Conservation (phyloP, 2,797 vertebrate genomes). For the Silurus aristotelis region DNA sequence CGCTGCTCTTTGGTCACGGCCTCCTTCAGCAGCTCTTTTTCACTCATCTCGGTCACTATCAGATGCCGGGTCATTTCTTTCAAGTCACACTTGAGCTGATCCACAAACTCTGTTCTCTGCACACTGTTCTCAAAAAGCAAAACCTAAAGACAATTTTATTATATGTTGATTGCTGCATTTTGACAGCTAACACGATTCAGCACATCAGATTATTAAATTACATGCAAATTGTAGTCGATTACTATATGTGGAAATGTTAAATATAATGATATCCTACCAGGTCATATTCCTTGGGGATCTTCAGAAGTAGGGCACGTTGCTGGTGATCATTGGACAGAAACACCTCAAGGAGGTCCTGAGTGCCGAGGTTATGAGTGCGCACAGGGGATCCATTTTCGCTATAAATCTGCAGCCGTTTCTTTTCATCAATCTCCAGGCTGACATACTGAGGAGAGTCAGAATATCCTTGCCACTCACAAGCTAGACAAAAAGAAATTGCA, state of each 20-base stretch:
- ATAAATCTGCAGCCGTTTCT: slow-evolving; percentile 76
- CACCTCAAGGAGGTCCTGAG: slow-evolving; percentile 73
- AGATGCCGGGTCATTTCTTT: slow-evolving; percentile 60
- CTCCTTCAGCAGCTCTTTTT: slow-evolving; percentile 79
- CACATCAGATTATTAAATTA: not conserved
- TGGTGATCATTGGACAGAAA: slow-evolving; percentile 80
- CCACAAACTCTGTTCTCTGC: slow-evolving; percentile 76
- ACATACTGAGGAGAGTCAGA: slow-evolving; percentile 70
- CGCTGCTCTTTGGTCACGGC: slow-evolving; percentile 88
- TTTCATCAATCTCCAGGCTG: slow-evolving; percentile 78
- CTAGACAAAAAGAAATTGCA: slow-evolving; percentile 65
- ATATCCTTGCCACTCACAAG: slow-evolving; percentile 86
- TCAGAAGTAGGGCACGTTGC: slow-evolving; percentile 80
- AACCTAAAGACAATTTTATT: slow-evolving; percentile 74
- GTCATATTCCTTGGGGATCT: slow-evolving; percentile 90
- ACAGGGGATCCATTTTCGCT: slow-evolving; percentile 73
- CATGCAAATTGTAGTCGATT: not conserved
- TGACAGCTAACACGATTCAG: not conserved
- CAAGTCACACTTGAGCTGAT: slow-evolving; percentile 67
- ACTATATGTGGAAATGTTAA: not conserved
- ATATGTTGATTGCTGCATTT: not conserved
- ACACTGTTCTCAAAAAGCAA: slow-evolving; percentile 82
- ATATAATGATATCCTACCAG: slow-evolving; percentile 72
- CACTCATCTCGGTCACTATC: slow-evolving; percentile 71
- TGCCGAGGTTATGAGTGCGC: slow-evolving; percentile 76